phyloP scores from a whole-genome alignment of 2,888 invertebrate genomes.

The Chrysodeixis includens region DNA sequence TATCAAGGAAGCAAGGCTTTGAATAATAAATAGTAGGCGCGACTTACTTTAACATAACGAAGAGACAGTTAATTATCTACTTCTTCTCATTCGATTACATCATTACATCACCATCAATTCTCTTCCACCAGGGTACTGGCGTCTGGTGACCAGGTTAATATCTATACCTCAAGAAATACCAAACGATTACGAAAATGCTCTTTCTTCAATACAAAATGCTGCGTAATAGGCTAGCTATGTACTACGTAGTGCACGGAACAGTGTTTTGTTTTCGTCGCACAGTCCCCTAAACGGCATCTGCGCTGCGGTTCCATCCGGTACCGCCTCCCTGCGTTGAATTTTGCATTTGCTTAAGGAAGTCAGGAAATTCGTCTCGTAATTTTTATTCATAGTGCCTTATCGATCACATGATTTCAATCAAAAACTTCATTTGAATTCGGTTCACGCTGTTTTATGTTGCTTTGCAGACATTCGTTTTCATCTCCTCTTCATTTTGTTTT shows the following conservation, averaged over 20 bases:
- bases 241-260: conserved; percentile 13
- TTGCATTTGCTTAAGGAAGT: conserved; percentile 57
- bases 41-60: not conserved
- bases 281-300: conserved; percentile 38
- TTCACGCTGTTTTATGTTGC: conserved; percentile 51
- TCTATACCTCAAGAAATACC: not conserved
- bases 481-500: conserved; percentile 30
- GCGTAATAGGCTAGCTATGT: not conserved
- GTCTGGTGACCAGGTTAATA: not conserved
- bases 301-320: conserved; percentile 41
- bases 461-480: conserved; percentile 52
- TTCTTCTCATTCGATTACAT: not conserved
- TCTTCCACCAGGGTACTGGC: not conserved
- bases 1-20: not conserved
- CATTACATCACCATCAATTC: too few relatives aligned
- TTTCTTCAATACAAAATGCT: not conserved
- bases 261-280: conserved; percentile 50
- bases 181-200: not conserved
- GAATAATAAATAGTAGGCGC: conserved; percentile 2
- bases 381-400: conserved; percentile 57
- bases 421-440: conserved; percentile 54
- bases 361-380: conserved; percentile 53
- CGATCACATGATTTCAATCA: conserved; percentile 40
- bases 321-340: conserved; percentile 53
- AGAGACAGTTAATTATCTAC: not conserved